Conservation (phyloP, 2,797 vertebrate species). For the Huso huso region DNA sequence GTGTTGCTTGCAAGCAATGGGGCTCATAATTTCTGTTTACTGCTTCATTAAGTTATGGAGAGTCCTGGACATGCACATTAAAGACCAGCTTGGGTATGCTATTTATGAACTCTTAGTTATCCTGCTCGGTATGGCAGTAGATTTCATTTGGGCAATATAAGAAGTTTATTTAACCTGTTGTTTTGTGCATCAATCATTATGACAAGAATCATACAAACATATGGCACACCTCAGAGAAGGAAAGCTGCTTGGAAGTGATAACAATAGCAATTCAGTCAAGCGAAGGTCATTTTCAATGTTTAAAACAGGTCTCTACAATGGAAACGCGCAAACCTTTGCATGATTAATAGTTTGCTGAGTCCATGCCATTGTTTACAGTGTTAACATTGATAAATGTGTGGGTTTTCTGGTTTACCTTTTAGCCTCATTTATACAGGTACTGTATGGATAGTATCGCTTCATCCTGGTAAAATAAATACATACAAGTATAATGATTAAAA, state of each 20-base stretch:
- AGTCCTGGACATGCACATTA: background rate
- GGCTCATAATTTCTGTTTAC: background rate
- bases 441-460: too few relatives aligned
- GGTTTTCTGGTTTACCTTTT: too few relatives aligned
- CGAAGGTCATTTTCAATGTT: constrained; percentile 5
- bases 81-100: background rate
- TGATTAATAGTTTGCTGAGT: constrained; percentile 10
- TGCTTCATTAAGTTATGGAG: constrained; percentile 8
- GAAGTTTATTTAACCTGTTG: constrained; percentile 5
- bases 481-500: too few relatives aligned
- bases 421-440: too few relatives aligned
- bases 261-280: background rate
- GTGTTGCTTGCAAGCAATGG: background rate
- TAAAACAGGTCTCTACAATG: background rate
- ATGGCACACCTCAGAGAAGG: background rate
- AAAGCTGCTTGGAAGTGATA: constrained; percentile 7
- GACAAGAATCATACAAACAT: constrained; percentile 6
- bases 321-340: background rate
- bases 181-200: constrained; percentile 7
- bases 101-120: constrained; percentile 1
- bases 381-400: constrained; percentile 2
- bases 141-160: constrained; percentile 2
- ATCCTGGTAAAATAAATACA: too few relatives aligned
- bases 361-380: constrained; percentile 7
- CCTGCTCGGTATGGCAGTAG: background rate